Base-by-base conservation (phyloP, 1,140 invertebrate species). In the Zophobas atratus region DNA sequence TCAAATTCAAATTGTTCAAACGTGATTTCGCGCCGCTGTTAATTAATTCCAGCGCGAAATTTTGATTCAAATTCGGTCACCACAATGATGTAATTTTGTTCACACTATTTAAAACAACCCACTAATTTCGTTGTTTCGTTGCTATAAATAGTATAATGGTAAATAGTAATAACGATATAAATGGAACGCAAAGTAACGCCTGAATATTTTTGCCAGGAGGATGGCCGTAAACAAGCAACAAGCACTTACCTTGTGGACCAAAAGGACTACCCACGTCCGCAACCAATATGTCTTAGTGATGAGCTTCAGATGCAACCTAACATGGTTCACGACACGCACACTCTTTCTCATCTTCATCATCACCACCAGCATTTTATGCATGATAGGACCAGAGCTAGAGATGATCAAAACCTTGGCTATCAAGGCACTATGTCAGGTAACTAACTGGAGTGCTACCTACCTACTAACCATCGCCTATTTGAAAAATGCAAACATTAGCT, bases 221-320 rank as follows among this genome's bases (percentile, higher is more conserved):
- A 93, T 81, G 90, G 90, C 67, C 88, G 91, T 34, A 93, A 92
- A 86, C 90, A 91, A 78, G 91, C 91, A 57, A 90, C 93, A 34
- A 94, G 94, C 82, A 93, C 93, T 41, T 96, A 94, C 88, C 89
- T 94, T 82, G 94, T 94, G 86, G 94, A 95, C 82, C 88, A 89
- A 80, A 87, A 87, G 75, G 89, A 89, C 85, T 89, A 89, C 84
- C 88, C 87, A 84, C 86, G 87, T 82, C 87, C 88, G 49, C 86
- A 89, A 85, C 87, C 88, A 81, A 84, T 85, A 80, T 88, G 86
- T 84, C 87, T 87, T 38, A 86, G 86, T 70, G 86, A 86, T 77
- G 85, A 87, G 81, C 83, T 87, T 82, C 85, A 86, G 79, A 85
- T 87, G 79, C 85, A 84, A 76, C 82, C 82, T 38, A 81, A 78